phyloP scores from a whole-genome alignment of 2,797 vertebrate genomes.

The Diceros bicornis region DNA sequence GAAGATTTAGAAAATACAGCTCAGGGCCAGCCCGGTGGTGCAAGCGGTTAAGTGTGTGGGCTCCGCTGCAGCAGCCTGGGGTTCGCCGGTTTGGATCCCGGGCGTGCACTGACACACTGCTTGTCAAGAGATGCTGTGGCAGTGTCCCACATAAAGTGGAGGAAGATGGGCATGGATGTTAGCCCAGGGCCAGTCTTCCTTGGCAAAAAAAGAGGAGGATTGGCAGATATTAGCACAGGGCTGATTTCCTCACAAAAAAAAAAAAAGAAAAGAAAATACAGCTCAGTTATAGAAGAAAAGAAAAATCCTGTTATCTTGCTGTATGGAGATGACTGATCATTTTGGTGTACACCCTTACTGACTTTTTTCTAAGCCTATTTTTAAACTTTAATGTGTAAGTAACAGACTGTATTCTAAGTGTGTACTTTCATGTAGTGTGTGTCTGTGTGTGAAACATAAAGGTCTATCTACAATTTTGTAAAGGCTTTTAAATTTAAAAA shows the following conservation, averaged over 20 bases:
- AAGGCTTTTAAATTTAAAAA: background rate
- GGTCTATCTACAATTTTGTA: background rate
- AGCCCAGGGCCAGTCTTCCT: too few relatives aligned
- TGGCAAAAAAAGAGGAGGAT: too few relatives aligned
- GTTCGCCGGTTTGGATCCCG: too few relatives aligned
- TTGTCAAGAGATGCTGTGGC: too few relatives aligned
- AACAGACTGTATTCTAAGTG: too few relatives aligned
- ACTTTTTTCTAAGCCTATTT: constrained; percentile 13
- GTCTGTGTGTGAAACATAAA: background rate
- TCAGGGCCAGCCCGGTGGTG: background rate
- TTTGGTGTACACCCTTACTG: background rate
- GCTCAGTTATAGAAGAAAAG: constrained; percentile 3
- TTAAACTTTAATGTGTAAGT: background rate
- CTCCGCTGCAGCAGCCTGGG: too few relatives aligned
- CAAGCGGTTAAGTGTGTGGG: too few relatives aligned
- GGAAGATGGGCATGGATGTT: too few relatives aligned
- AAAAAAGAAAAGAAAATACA: background rate
- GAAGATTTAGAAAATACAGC: constrained; percentile 23
- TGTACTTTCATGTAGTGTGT: background rate
- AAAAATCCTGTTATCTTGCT: background rate
- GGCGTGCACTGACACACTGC: too few relatives aligned
- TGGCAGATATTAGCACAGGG: too few relatives aligned
- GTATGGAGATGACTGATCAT: background rate
- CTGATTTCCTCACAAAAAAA: too few relatives aligned
- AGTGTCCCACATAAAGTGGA: too few relatives aligned